Conservation (phyloP, 2,888 invertebrate genomes). For the Bimastos eiseni region DNA sequence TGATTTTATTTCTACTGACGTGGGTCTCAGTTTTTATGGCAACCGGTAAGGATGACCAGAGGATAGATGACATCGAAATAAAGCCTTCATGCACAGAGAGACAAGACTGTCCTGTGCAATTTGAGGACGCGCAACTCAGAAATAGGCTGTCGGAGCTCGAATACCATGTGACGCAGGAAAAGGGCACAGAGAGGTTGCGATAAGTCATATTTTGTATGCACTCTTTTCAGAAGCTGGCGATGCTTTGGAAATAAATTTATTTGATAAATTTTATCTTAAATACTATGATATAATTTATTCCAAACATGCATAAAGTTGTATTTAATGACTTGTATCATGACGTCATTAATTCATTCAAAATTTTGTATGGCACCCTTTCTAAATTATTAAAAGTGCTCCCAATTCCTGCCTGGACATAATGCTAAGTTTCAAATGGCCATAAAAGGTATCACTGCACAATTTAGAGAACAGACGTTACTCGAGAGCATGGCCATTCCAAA, state of each 20-base stretch:
- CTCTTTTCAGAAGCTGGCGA: neutral
- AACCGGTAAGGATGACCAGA: neutral
- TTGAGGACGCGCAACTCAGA: constrained; percentile 76
- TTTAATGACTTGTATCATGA: too few species aligned
- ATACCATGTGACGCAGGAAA: constrained; percentile 94
- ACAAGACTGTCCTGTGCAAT: constrained; percentile 4
- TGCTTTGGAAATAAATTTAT: neutral
- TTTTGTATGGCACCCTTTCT: too few species aligned
- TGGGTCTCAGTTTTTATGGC: neutral
- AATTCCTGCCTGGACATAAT: too few species aligned
- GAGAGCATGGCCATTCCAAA: too few species aligned
- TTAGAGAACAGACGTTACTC: too few species aligned
- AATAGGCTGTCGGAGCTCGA: constrained; percentile 84
- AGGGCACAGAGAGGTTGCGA: constrained; percentile 81
- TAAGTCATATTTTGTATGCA: neutral
- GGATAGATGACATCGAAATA: neutral
- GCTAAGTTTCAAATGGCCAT: too few species aligned
- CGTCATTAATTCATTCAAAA: too few species aligned
- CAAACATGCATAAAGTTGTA: neutral
- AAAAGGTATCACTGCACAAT: too few species aligned
- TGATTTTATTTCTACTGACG: constrained; percentile 9
- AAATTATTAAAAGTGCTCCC: too few species aligned
- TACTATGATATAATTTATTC: neutral
- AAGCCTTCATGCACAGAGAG: neutral
- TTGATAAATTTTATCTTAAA: neutral